Evolutionary conservation across 2,113 vertebrate genomes (phyloP), one percentile per base, ranked within the genome.

Genomic region (Gavia stellata): DNA sequence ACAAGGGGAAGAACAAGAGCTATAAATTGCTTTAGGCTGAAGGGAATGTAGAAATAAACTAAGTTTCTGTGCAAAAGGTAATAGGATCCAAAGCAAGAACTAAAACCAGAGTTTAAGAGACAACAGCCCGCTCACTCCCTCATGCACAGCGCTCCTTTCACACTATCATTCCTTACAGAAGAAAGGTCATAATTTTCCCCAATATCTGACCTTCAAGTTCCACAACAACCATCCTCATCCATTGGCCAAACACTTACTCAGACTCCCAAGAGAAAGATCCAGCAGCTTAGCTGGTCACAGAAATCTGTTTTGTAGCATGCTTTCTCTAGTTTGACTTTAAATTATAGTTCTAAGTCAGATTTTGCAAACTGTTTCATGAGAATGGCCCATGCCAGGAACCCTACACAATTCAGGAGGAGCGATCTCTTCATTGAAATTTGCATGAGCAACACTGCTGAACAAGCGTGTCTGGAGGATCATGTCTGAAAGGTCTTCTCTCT

Each of bases 1-100:
- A 94, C 67, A 78, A 83, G 80, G 67, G 86, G 77, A 83, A 91
- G 94, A 94, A 96, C 53, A 58, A 74, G 45, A 91, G 67, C 80
- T 93, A 92, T 83, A 86, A 96, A 96, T 91, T 86, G 82, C 89
- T 96, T 89, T 86, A 94, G 44, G 65, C 72, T 95, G 89, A 93
- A 95, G 86, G 62, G 38, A 92, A 86, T 81, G 62, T 61, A 90
- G 92, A 96, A 96, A 96, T 77, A 94, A 94, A 80, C 49, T 53
- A 55, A 63, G 34, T 93, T 94, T 96, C 77, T 85, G 47, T 92
- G 92, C 74, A 91, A 94, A 94, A 95, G 86, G 78, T 89, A 93
- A 88, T 67, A 88, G 70, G 44, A 82, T 94, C 47, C 70, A 90
- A 95, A 91, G 53, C 42, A 96, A 87, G 38, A 79, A 81, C 49